Percentiles rank a stretch among this genome's conserved stretches.
These are phyloP conservation scores for Alces alces DNA, from an alignment of 2,113 vertebrate genomes.

Conservation along the genomic window DNA sequence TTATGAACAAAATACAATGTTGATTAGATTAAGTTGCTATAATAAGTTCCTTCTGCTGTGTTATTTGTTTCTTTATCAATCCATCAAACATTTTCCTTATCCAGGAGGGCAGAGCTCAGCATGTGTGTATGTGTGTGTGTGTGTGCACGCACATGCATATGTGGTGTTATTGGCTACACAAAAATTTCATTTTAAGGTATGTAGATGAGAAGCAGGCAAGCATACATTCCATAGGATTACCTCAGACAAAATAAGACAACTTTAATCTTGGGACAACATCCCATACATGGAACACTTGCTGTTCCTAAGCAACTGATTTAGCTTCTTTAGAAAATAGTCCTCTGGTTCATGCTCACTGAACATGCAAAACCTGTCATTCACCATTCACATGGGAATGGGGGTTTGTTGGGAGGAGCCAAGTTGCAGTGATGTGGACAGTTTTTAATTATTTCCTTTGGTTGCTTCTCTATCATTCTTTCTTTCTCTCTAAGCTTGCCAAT, in stretches of 20 bases:
- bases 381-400: neutral
- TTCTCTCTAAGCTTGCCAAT: neutral
- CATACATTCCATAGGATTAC: neutral
- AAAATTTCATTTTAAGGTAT: neutral
- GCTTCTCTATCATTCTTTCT: neutral
- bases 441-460: neutral
- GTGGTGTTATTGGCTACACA: neutral
- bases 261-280: neutral
- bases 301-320: neutral
- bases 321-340: neutral
- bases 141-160: neutral
- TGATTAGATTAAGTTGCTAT: neutral
- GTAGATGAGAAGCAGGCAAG: neutral
- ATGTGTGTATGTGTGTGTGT: neutral
- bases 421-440: neutral
- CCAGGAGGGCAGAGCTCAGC: neutral
- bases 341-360: neutral
- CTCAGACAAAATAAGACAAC: neutral
- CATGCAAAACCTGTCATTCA: neutral
- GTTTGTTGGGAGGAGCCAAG: neutral
- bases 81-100: neutral
- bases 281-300: neutral
- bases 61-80: neutral
- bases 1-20: neutral
- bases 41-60: neutral